Percentiles rank a stretch among this genome's conserved stretches.
phyloP scores from a whole-genome alignment of 2,888 invertebrate genomes.

The Drosophila hawaiiensis region DNA sequence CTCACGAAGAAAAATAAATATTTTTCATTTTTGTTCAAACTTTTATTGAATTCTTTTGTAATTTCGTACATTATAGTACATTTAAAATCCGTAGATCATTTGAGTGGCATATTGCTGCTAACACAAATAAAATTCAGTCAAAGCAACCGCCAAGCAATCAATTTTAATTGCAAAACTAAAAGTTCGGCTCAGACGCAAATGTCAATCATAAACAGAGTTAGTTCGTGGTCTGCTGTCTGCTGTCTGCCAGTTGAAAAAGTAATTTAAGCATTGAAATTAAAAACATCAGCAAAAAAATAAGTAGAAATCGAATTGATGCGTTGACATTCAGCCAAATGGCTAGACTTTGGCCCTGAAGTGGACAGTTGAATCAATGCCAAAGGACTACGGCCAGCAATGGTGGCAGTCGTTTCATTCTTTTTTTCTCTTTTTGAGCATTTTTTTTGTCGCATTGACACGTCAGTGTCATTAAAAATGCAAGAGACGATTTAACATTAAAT shows the following conservation, averaged over 20 bases:
- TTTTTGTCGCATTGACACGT: constrained; percentile 72
- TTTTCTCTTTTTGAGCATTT: constrained; percentile 26
- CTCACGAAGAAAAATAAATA: neutral
- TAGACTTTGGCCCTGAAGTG: constrained; percentile 73
- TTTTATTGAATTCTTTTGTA: neutral
- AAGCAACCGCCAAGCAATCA: constrained; percentile 31
- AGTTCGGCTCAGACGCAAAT: constrained; percentile 41
- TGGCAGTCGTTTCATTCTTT: neutral
- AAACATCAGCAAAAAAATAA: constrained; percentile 35
- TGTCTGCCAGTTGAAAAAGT: constrained; percentile 67
- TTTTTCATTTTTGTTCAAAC: neutral
- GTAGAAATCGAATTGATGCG: constrained; percentile 61
- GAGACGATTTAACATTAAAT: constrained; percentile 68
- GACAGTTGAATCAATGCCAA: constrained; percentile 73
- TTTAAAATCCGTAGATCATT: neutral
- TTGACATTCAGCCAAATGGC: constrained; percentile 69
- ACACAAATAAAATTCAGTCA: constrained; percentile 19
- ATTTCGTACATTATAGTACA: neutral
- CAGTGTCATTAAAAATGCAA: constrained; percentile 68
- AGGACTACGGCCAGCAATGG: constrained; percentile 45
- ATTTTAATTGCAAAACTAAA: constrained; percentile 70
- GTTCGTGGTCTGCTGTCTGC: constrained; percentile 7
- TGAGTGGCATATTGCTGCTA: constrained; percentile 7
- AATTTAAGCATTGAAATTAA: constrained; percentile 64
- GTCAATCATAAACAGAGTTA: constrained; percentile 67